Percentiles rank a stretch among this genome's conserved stretches.
Evolutionary conservation across 2,888 invertebrate species (phyloP).

Genomic region (Aleiodes leptofemur): DNA sequence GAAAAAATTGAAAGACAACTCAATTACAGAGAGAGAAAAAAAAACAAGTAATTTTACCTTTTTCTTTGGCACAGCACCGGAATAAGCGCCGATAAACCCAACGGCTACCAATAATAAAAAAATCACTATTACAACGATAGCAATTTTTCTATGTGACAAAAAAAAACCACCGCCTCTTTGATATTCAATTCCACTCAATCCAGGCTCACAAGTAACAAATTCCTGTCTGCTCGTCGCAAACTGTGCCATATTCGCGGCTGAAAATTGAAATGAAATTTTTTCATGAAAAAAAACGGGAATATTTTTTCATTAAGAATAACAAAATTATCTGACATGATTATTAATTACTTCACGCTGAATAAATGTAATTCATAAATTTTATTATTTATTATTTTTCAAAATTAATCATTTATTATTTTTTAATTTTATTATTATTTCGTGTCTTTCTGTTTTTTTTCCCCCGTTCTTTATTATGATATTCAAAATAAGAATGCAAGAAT

Average conservation of each 20-base stretch:
- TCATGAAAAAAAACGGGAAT: background rate
- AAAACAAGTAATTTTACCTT: slow-evolving; percentile 51
- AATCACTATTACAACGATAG: slow-evolving; percentile 60
- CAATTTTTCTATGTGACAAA: slow-evolving; percentile 79
- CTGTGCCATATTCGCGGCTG: slow-evolving; percentile 65
- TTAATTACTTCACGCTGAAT: slow-evolving; percentile 9
- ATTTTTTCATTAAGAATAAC: background rate
- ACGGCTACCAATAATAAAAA: slow-evolving; percentile 63
- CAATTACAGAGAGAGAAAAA: background rate
- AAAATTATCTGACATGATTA: background rate
- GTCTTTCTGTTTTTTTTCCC: background rate
- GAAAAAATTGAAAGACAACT: no score
- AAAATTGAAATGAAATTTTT: slow-evolving; percentile 21
- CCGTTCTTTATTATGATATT: no score
- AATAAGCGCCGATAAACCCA: slow-evolving; percentile 66
- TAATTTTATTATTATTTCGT: background rate
- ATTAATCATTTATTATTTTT: background rate
- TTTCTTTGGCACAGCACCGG: slow-evolving; percentile 61
- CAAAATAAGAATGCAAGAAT: background rate
- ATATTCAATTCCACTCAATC: slow-evolving; percentile 78
- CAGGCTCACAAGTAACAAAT: slow-evolving; percentile 79
- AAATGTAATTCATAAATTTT: background rate
- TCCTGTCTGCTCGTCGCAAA: slow-evolving; percentile 77
- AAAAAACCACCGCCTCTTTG: slow-evolving; percentile 80
- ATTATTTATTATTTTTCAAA: background rate